Evolutionary conservation across 2,888 invertebrate genomes (phyloP).

Genomic region (Drosophila pseudotalamancana): DNA sequence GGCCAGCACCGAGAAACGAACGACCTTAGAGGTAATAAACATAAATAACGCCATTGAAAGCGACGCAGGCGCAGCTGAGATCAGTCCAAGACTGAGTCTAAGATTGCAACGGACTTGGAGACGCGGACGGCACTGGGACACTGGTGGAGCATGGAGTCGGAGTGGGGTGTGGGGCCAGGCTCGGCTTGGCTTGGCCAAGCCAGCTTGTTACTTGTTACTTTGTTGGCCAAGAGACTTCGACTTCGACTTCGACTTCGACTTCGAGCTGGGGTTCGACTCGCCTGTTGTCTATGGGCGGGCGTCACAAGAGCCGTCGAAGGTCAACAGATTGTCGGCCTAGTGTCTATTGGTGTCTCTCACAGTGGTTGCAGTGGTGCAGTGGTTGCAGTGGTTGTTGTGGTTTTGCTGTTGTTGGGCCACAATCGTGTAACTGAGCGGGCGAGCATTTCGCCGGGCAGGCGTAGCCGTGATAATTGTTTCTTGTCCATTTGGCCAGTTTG

Average conservation of each 20-base stretch:
- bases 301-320: conserved; percentile 73
- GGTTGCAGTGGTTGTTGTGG: background rate
- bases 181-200: conserved; percentile 14
- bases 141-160: no score
- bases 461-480: conserved; percentile 80
- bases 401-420: conserved; percentile 2
- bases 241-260: conserved; percentile 12
- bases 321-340: conserved; percentile 78
- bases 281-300: conserved; percentile 66
- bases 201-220: conserved; percentile 55
- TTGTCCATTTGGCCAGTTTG: conserved; percentile 76
- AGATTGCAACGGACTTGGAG: conserved; percentile 48
- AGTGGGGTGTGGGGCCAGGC: conserved; percentile 24
- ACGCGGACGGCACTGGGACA: conserved; percentile 19
- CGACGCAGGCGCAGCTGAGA: conserved; percentile 71
- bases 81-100: conserved; percentile 59
- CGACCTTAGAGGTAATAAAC: conserved; percentile 81
- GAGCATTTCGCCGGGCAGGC: conserved; percentile 46
- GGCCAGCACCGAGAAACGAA: conserved; percentile 71
- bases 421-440: conserved; percentile 50
- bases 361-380: conserved; percentile 11
- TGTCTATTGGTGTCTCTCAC: conserved; percentile 60
- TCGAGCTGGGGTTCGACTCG: conserved; percentile 32
- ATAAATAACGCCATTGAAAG: conserved; percentile 81
- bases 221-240: conserved; percentile 52